Conservation (phyloP, 2,888 invertebrate genomes). For the Hyposoter dolosus region DNA sequence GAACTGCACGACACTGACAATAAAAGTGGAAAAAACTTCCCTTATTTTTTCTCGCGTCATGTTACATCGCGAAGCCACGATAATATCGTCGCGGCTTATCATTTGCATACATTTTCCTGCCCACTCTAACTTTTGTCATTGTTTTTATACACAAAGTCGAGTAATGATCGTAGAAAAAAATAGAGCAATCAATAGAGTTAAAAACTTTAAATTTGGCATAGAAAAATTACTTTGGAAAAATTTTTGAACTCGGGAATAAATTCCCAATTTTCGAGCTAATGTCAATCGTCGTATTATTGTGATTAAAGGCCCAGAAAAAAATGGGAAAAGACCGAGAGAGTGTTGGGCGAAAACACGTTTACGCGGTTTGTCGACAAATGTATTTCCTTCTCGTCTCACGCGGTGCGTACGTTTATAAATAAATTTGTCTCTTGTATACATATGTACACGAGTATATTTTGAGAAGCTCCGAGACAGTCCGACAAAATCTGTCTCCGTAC, state of each 20-base stretch:
- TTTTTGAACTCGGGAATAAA: background rate
- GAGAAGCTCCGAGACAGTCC: slow-evolving; percentile 52
- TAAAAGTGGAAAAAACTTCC: background rate
- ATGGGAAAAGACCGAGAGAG: slow-evolving; percentile 15
- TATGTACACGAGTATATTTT: slow-evolving; percentile 36
- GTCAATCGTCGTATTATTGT: slow-evolving; percentile 34
- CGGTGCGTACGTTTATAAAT: slow-evolving; percentile 48
- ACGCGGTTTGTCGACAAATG: slow-evolving; percentile 15
- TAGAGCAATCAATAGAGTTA: background rate
- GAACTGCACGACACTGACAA: slow-evolving; percentile 29
- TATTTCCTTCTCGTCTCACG: slow-evolving; percentile 41
- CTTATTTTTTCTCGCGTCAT: slow-evolving; percentile 7
- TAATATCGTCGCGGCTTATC: background rate
- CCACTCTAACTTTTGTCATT: background rate
- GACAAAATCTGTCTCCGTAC: slow-evolving; percentile 44
- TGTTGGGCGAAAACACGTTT: background rate
- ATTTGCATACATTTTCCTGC: background rate
- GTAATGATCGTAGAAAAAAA: background rate
- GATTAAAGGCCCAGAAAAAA: slow-evolving; percentile 28
- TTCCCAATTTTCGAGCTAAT: background rate
- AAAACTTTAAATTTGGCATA: background rate
- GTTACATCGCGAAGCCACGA: background rate
- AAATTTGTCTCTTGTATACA: slow-evolving; percentile 25
- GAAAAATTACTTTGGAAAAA: background rate
- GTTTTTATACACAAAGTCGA: background rate